A percentile compares a stretch with the other conserved stretches of the same genome.
Conservation (phyloP, 2,797 vertebrate genomes). For the Clarias fuscus region DNA sequence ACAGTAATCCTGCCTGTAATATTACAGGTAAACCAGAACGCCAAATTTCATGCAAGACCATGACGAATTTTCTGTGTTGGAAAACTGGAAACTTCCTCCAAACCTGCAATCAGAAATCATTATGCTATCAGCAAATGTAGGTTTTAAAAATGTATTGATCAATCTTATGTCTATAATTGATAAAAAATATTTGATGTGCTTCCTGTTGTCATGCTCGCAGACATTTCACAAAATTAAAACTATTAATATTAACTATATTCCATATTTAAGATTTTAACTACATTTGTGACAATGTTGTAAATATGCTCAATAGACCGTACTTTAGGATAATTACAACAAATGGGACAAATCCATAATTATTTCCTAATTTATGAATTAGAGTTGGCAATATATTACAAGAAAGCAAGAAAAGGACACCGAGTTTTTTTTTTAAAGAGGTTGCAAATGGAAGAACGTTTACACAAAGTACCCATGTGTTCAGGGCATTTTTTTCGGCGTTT, state of each 20-base stretch:
- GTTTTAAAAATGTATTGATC: not conserved
- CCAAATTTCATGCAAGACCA: too few relatives aligned
- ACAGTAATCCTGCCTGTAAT: not conserved
- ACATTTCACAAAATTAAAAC: not conserved
- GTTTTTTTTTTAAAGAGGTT: constrained; percentile 19
- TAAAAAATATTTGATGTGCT: not conserved
- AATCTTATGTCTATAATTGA: not conserved
- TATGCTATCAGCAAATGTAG: too few relatives aligned
- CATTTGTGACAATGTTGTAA: not conserved
- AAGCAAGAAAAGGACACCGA: constrained; percentile 28
- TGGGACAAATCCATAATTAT: constrained; percentile 35
- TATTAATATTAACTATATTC: not conserved
- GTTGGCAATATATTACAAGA: constrained; percentile 23
- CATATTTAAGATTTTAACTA: not conserved
- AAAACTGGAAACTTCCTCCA: not conserved
- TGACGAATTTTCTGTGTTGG: not conserved
- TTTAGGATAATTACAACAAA: not conserved
- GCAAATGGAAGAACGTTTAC: not conserved
- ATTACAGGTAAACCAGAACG: not conserved
- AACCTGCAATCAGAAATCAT: not conserved
- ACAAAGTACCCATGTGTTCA: constrained; percentile 1
- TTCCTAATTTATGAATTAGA: constrained; percentile 47
- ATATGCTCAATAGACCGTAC: not conserved
- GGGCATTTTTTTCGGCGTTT: not conserved
- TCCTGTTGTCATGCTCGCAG: not conserved